Percentiles rank a stretch among this genome's conserved stretches.
phyloP scores from a whole-genome alignment of 1,140 invertebrate genomes.

The Drosophila sproati region DNA sequence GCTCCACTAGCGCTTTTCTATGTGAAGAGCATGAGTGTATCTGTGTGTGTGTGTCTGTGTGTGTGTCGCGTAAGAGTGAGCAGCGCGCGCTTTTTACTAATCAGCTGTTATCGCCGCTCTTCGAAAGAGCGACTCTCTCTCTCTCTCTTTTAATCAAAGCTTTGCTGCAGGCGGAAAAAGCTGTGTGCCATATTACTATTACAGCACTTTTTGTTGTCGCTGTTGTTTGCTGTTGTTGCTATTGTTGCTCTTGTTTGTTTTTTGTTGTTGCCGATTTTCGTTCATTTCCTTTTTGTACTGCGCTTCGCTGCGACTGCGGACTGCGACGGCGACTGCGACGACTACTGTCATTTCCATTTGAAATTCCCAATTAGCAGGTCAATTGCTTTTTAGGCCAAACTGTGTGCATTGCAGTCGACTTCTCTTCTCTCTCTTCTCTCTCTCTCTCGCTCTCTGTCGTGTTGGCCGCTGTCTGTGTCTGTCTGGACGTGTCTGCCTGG shows the following conservation, averaged over 20 bases:
- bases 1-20: slow-evolving; percentile 51
- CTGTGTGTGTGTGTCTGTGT: slow-evolving; percentile 7
- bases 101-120: slow-evolving; percentile 48
- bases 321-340: slow-evolving; percentile 10
- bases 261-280: slow-evolving; percentile 41
- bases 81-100: slow-evolving; percentile 56
- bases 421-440: neutral
- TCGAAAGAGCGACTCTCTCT: slow-evolving; percentile 2
- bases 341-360: slow-evolving; percentile 52
- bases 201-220: slow-evolving; percentile 42
- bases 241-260: slow-evolving; percentile 21
- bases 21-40: neutral
- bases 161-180: slow-evolving; percentile 49
- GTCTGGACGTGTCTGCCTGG: slow-evolving; percentile 27
- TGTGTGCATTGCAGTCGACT: slow-evolving; percentile 75
- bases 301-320: slow-evolving; percentile 26
- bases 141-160: slow-evolving; percentile 20
- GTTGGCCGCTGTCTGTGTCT: slow-evolving; percentile 9
- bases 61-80: slow-evolving; percentile 23
- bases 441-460: neutral
- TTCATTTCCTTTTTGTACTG: slow-evolving; percentile 52
- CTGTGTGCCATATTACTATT: slow-evolving; percentile 48
- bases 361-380: slow-evolving; percentile 78
- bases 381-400: slow-evolving; percentile 83
- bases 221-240: neutral